These are phyloP conservation scores for Beroe ovata DNA, from an alignment of 37 sponge, comb jelly and placozoan species.

Conservation along the genomic window DNA sequence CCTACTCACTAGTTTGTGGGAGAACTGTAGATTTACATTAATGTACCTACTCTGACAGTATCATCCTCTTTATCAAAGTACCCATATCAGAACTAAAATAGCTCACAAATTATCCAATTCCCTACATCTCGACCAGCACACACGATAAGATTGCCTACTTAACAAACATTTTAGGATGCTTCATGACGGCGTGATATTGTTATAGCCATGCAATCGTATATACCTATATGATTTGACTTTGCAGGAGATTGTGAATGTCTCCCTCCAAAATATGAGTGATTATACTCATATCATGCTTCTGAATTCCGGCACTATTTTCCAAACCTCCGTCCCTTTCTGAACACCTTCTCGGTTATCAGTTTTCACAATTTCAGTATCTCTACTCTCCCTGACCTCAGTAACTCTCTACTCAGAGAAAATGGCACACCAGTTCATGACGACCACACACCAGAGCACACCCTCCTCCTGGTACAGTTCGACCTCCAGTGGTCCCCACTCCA, in stretches of 20 bases:
- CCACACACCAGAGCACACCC: neutral
- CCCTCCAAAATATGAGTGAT: no score
- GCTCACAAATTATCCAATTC: neutral
- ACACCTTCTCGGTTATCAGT: neutral
- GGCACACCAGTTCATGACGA: neutral
- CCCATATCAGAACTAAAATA: no score
- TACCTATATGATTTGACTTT: no score
- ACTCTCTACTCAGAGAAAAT: neutral
- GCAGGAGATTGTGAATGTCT: no score
- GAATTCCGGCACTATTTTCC: no score
- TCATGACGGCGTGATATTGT: no score
- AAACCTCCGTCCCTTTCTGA: no score
- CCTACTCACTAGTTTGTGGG: neutral
- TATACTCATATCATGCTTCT: no score
- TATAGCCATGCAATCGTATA: no score
- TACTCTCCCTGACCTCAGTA: neutral
- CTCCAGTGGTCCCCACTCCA: neutral
- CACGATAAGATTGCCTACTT: neutral
- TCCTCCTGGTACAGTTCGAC: slow-evolving; percentile 11
- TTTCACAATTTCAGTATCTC: neutral
- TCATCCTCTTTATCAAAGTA: no score
- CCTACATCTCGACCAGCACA: neutral
- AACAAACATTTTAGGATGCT: neutral
- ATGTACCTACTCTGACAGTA: no score
- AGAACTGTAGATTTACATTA: neutral